Base-by-base conservation (phyloP, 2,113 vertebrate species). In the Epinephelus cyanopodus region DNA sequence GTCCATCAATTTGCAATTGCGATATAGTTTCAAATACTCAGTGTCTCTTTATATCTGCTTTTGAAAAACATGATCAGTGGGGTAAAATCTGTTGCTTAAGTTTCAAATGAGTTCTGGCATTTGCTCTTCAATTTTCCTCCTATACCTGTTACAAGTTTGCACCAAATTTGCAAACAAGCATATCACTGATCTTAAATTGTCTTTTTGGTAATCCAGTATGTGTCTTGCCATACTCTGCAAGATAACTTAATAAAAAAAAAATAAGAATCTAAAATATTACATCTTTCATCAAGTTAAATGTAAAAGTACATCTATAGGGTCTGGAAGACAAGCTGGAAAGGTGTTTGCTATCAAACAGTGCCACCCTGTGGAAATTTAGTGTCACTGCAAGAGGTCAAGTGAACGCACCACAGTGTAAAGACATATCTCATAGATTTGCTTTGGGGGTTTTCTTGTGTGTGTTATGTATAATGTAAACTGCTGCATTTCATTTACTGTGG, bases 361-460 rank as follows among this genome's bases (percentile, higher is more conserved):
- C 80, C 92, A 62, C 63, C 82, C 4, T 17, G 86, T 93, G 93
- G 90, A 58, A 0, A 2, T 0, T 0, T 7, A 3, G 1, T 25
- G 62, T 54, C 72, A 87, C 53, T 90, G 62, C 91, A 83, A 42
- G 45, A 19, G 19, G 33, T n/a, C 23, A n/a, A 23, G 15, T 17
- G 13, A 33, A 9, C 27, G 57, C 29, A 64, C 3, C 11, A 2
- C 6, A 1, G 17, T 19, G 4, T 5, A 10, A 45, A 45, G 11
- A 45, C 42, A 45, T 45, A 45, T 45, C 42, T 45, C 33, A 37
- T 37, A 37, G 33, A 6, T 37, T 37, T 29, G 29, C 4, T 37
- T 37, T 4, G 33, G 33, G 33, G 33, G 5, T 37, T 37, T 37
- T 5, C 6, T 37, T 7, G 33, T 37, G 33, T 37, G 33, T 37